Conservation (phyloP, 2,113 vertebrate genomes). For the Tyrannus savana region DNA sequence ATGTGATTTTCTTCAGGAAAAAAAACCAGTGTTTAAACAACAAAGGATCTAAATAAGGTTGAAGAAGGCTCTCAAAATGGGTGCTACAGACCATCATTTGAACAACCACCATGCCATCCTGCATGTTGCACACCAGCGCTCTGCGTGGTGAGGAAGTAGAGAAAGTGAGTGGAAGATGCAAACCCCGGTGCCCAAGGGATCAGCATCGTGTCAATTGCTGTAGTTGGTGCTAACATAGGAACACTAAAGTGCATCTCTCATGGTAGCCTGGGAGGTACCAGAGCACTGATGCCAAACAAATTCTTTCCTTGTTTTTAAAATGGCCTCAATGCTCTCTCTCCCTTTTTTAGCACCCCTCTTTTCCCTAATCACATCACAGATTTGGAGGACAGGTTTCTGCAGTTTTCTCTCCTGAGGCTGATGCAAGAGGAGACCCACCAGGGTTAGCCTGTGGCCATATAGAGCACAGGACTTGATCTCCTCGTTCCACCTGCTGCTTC, state of each 20-base stretch:
- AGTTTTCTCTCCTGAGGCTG: neutral
- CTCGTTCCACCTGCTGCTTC: neutral
- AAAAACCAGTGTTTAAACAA: neutral
- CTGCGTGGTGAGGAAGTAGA: neutral
- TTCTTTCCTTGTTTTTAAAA: neutral
- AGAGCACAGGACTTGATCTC: neutral
- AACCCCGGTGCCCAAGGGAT: neutral
- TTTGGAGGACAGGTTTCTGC: neutral
- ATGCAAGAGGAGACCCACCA: neutral
- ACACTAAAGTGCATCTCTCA: neutral
- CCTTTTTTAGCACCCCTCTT: neutral
- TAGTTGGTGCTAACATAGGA: neutral
- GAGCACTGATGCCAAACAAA: neutral
- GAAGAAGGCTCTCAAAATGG: slow-evolving; percentile 31
- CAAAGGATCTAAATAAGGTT: slow-evolving; percentile 32
- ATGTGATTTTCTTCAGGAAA: slow-evolving; percentile 64
- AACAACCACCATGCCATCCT: neutral
- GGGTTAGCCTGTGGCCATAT: neutral
- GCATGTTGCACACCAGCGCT: fast-evolving
- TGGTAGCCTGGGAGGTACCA: neutral
- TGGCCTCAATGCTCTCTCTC: neutral
- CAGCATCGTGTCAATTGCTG: neutral
- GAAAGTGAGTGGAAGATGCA: neutral
- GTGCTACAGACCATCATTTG: neutral
- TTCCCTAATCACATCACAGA: neutral